Evolutionary conservation across 2,888 invertebrate species (phyloP).

Genomic region (Dryocosmus kuriphilus): DNA sequence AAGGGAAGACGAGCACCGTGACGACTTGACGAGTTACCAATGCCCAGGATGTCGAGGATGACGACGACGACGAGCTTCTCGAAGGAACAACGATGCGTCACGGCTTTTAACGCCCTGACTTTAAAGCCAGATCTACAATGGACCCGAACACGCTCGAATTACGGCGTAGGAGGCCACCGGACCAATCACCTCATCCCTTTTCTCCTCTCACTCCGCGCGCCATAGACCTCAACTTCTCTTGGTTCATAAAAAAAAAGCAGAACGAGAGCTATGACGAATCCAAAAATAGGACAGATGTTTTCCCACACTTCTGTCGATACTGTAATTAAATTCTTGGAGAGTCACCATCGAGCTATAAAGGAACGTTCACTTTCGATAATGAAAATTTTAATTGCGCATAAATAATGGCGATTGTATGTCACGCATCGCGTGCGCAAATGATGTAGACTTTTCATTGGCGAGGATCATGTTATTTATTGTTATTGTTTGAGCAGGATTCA

Average conservation of each 20-base stretch:
- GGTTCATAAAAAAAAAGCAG: background rate
- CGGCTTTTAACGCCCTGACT: slow-evolving; percentile 40
- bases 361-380: slow-evolving; percentile 11
- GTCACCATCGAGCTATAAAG: slow-evolving; percentile 12
- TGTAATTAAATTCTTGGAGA: slow-evolving; percentile 25
- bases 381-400: slow-evolving; percentile 20
- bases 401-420: background rate
- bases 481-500: background rate
- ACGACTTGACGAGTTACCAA: slow-evolving; percentile 52
- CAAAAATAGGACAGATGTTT: slow-evolving; percentile 18
- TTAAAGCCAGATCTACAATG: slow-evolving; percentile 13
- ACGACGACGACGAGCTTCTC: slow-evolving; percentile 47
- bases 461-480: background rate
- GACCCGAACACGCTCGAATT: background rate
- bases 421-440: background rate
- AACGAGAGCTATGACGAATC: slow-evolving; percentile 12
- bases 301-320: slow-evolving; percentile 17
- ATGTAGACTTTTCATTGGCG: background rate
- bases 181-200: background rate
- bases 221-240: background rate
- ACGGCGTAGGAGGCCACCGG: background rate
- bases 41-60: slow-evolving; percentile 44
- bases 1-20: slow-evolving; percentile 55
- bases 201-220: background rate
- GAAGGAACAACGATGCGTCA: slow-evolving; percentile 52